phyloP scores from a whole-genome alignment of 2,113 vertebrate species.

The Ctenomys sociabilis region DNA sequence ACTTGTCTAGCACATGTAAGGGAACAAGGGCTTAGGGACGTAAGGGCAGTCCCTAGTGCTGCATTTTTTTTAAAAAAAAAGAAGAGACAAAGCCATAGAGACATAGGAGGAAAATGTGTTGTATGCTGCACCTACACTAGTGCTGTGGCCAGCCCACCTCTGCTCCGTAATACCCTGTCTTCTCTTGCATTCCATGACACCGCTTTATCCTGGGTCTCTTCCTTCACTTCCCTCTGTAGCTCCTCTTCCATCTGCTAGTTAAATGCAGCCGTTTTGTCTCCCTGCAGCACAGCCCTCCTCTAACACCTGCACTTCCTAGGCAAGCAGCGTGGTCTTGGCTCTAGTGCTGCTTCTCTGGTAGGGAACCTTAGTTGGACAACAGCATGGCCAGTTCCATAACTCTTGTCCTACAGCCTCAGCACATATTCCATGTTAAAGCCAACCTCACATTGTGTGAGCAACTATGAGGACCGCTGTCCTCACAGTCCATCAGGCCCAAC shows the following conservation, averaged over 20 bases:
- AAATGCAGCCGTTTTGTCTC: not conserved
- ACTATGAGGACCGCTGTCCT: not conserved
- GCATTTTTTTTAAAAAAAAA: not conserved
- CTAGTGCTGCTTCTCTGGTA: not conserved
- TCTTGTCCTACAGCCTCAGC: not conserved
- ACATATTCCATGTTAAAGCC: not conserved
- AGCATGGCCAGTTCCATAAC: not conserved
- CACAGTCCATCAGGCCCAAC: not conserved
- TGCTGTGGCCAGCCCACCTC: not conserved
- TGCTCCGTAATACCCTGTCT: not conserved
- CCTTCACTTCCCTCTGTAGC: not conserved
- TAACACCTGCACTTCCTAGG: not conserved
- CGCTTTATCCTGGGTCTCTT: not conserved
- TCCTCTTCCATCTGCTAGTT: not conserved
- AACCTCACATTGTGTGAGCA: not conserved
- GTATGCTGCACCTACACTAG: not conserved
- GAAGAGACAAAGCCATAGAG: not conserved
- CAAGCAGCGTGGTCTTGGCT: not conserved
- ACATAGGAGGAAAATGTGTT: not conserved
- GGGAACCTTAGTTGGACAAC: not conserved
- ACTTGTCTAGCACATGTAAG: not conserved
- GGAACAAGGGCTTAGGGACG: too few species aligned
- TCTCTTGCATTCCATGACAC: not conserved
- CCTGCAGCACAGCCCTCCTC: not conserved
- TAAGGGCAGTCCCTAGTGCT: not conserved